Percentiles rank a stretch among this genome's conserved stretches.
These are phyloP conservation scores for Pelagia noctiluca DNA, from an alignment of 30 jellyfish, hydroid and myxozoan species.

Conservation along the genomic window DNA sequence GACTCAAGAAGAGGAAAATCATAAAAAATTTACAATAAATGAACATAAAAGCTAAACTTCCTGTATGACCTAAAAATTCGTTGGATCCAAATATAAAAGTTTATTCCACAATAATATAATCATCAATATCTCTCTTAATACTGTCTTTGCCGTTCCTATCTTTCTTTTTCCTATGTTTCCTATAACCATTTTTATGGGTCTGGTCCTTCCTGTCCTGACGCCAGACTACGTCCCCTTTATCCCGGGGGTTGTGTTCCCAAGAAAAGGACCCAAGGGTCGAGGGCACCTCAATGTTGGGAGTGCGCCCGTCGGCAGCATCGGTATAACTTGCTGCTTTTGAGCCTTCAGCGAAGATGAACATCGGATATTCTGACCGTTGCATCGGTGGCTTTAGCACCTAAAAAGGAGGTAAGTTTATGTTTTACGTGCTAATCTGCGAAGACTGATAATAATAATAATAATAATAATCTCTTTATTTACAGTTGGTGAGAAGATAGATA, in stretches of 20 bases:
- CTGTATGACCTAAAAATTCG: too few species aligned
- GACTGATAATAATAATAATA: too few species aligned
- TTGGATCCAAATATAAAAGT: too few species aligned
- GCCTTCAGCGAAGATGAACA: conserved; percentile 81
- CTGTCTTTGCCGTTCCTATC: conserved; percentile 10
- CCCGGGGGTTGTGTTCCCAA: conserved; percentile 14
- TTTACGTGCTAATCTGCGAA: too few species aligned
- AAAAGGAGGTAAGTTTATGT: not conserved
- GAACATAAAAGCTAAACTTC: too few species aligned
- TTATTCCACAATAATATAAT: conserved; percentile 35
- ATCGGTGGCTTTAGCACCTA: conserved; percentile 93
- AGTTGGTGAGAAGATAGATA: too few species aligned
- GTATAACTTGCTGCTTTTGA: not conserved
- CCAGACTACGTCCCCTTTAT: not conserved
- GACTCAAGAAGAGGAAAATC: too few species aligned
- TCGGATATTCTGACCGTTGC: conserved; percentile 96
- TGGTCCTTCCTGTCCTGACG: conserved; percentile 3
- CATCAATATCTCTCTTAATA: conserved; percentile 33
- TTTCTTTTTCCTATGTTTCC: conserved; percentile 31
- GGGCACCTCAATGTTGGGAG: conserved; percentile 10
- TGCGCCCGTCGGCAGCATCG: conserved; percentile 36
- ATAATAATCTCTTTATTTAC: too few species aligned
- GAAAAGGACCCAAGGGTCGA: conserved; percentile 53
- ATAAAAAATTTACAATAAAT: too few species aligned
- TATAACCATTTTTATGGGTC: conserved; percentile 28